These are phyloP conservation scores for Hylia prasina DNA, from an alignment of 2,113 vertebrate genomes.

Conservation along the genomic window DNA sequence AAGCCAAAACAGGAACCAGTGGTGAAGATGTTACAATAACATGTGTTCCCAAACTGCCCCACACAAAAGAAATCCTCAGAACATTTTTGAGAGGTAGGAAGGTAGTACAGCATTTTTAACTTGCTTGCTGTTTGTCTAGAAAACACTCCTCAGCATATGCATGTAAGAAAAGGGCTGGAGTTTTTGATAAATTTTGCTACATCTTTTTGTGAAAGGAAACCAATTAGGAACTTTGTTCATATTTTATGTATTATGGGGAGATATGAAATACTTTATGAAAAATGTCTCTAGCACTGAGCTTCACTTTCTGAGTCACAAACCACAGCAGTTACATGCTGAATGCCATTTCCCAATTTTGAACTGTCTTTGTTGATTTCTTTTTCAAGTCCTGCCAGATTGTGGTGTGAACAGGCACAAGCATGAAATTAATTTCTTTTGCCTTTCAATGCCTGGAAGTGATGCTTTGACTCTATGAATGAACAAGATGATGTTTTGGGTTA, in stretches of 20 bases:
- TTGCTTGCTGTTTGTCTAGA: background rate
- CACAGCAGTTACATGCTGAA: background rate
- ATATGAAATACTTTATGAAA: background rate
- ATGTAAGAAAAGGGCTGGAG: background rate
- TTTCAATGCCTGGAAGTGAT: conserved; percentile 24
- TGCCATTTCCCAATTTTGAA: background rate
- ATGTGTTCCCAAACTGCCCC: background rate
- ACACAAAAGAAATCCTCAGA: background rate
- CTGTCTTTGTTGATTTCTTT: conserved; percentile 36
- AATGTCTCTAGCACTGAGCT: background rate
- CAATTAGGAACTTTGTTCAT: background rate
- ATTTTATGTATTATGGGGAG: background rate
- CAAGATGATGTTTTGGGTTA: background rate
- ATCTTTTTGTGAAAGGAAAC: background rate
- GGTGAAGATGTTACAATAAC: background rate
- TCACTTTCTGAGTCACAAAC: background rate
- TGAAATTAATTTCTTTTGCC: conserved; percentile 48
- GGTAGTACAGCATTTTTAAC: background rate
- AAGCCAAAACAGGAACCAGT: background rate
- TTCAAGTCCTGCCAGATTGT: conserved; percentile 39
- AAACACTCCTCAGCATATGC: background rate
- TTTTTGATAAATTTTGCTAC: background rate
- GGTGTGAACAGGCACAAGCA: conserved; percentile 51
- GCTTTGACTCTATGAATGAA: background rate
- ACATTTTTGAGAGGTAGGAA: background rate